Conservation (phyloP, 2,797 vertebrate genomes). For the Coregonus sp. region DNA sequence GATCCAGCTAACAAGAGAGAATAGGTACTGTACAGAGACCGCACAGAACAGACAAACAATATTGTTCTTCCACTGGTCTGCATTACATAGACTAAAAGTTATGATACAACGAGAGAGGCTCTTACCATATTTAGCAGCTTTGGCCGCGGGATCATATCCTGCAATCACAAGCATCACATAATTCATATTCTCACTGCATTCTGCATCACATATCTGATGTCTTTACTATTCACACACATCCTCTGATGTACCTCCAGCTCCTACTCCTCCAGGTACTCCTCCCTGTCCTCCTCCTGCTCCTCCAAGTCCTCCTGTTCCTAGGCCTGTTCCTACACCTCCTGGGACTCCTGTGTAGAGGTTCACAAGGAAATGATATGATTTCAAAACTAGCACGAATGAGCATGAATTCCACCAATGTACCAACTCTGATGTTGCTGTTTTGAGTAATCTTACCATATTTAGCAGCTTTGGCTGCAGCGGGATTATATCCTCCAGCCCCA, state of each 20-base stretch:
- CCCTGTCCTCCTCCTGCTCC: neutral
- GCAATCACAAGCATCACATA: neutral
- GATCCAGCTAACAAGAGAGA: neutral
- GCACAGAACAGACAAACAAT: neutral
- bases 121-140: constrained; percentile 21
- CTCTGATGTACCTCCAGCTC: constrained; percentile 7
- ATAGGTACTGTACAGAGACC: neutral
- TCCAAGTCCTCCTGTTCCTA: neutral
- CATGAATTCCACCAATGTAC: neutral
- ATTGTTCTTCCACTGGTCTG: neutral
- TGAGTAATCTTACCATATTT: constrained; percentile 32
- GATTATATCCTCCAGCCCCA: neutral
- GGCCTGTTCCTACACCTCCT: neutral
- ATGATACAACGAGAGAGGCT: neutral
- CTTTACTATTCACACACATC: neutral
- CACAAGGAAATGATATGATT: neutral
- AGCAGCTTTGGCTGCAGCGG: constrained; percentile 33
- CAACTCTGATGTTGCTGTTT: neutral
- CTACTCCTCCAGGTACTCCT: neutral
- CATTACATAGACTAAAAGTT: neutral
- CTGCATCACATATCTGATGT: neutral
- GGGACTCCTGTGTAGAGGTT: neutral
- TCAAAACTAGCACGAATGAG: neutral
- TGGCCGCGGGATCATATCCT: constrained; percentile 10
- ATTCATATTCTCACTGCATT: neutral